phyloP scores from a whole-genome alignment of 2,888 invertebrate genomes.

The Tethea ocularis region DNA sequence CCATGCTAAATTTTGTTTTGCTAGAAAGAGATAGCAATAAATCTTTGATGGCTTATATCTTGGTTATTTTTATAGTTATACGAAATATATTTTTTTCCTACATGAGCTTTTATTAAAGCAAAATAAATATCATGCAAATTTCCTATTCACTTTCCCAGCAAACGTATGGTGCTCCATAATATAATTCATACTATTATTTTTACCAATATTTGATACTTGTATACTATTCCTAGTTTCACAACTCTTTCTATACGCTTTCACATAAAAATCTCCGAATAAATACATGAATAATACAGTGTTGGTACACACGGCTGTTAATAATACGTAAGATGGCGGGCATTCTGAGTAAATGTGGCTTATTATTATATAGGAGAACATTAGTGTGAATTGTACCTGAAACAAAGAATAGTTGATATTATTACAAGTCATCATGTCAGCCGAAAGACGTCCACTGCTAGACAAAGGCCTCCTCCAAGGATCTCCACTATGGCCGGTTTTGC shows the following conservation, averaged over 20 bases:
- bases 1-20: too few species aligned
- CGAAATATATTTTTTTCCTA: too few species aligned
- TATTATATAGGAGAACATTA: conserved; percentile 45
- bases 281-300: conserved; percentile 51
- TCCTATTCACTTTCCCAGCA: conserved; percentile 26
- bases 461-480: too few species aligned
- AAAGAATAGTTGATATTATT: too few species aligned
- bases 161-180: conserved; percentile 34
- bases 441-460: too few species aligned
- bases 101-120: too few species aligned
- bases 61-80: too few species aligned
- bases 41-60: too few species aligned
- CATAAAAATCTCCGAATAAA: conserved; percentile 54
- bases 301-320: conserved; percentile 32
- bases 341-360: conserved; percentile 37
- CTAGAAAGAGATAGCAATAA: too few species aligned
- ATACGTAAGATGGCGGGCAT: conserved; percentile 46
- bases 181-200: conserved; percentile 25
- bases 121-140: not conserved
- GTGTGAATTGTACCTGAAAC: conserved; percentile 55
- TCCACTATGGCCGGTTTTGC: too few species aligned
- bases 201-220: conserved; percentile 12
- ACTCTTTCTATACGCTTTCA: conserved; percentile 40
- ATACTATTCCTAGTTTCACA: conserved; percentile 17
- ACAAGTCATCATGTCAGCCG: too few species aligned